Evolutionary conservation across 2,113 vertebrate genomes (phyloP).

Genomic region (Cyrtonyx montezumae): DNA sequence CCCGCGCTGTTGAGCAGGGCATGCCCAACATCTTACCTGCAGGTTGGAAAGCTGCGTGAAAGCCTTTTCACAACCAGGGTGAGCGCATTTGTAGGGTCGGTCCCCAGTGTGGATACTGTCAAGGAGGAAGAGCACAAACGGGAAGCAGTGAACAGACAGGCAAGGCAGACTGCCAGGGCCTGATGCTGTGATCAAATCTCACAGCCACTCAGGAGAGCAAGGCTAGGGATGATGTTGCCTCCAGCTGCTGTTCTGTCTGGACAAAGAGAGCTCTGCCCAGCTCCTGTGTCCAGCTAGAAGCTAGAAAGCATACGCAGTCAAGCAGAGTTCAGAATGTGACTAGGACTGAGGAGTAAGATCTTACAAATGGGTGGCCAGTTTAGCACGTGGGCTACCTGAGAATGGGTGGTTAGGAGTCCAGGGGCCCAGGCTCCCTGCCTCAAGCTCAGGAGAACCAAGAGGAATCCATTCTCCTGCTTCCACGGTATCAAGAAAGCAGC

Average conservation of each 20-base stretch:
- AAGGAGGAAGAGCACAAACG: constrained; percentile 48
- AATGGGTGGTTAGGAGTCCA: background rate
- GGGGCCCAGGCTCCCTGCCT: background rate
- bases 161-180: background rate
- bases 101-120: constrained; percentile 97
- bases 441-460: background rate
- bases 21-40: constrained; percentile 82
- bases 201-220: background rate
- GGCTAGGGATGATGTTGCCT: constrained; percentile 1
- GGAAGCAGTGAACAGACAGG: constrained; percentile 40
- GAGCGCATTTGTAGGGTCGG: constrained; percentile 93
- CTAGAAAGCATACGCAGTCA: background rate
- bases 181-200: background rate
- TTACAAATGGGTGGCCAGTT: background rate
- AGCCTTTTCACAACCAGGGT: constrained; percentile 96
- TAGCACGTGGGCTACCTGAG: background rate
- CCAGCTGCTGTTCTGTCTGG: constrained; percentile 5
- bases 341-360: constrained; percentile 10
- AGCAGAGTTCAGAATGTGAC: background rate
- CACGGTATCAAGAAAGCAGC: background rate
- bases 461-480: background rate
- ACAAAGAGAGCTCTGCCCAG: constrained; percentile 39
- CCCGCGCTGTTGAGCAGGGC: background rate
- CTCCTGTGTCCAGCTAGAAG: constrained; percentile 17
- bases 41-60: constrained; percentile 98